Percentiles rank a stretch among this genome's conserved stretches.
Evolutionary conservation across 2,888 invertebrate genomes (phyloP).

Genomic region (Amphimallon solstitiale): DNA sequence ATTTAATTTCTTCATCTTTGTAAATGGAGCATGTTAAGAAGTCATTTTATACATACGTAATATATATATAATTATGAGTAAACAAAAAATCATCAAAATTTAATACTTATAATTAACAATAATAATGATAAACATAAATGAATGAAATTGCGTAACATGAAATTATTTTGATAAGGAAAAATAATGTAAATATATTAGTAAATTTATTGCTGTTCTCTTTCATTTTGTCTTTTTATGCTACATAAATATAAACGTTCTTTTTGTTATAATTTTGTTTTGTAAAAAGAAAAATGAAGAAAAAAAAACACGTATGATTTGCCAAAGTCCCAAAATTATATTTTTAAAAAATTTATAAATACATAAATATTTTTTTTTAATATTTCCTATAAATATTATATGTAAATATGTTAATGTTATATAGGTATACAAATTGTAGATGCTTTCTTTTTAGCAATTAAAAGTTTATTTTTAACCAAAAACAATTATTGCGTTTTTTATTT

Average conservation of each 20-base stretch:
- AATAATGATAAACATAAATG: too few relatives aligned
- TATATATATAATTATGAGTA: too few relatives aligned
- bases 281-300: too few relatives aligned
- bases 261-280: too few relatives aligned
- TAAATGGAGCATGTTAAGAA: conserved; percentile 6
- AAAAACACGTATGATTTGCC: neutral
- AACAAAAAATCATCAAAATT: neutral
- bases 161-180: too few relatives aligned
- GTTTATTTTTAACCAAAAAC: conserved; percentile 30
- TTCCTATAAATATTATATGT: conserved; percentile 11
- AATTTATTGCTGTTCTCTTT: too few relatives aligned
- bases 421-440: conserved; percentile 28
- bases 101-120: conserved; percentile 18
- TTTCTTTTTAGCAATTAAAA: conserved; percentile 32
- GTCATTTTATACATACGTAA: conserved; percentile 2
- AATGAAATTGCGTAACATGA: too few relatives aligned
- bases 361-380: conserved; percentile 1
- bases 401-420: conserved; percentile 30
- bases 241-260: too few relatives aligned
- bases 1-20: neutral
- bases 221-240: too few relatives aligned
- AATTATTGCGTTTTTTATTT: conserved; percentile 6
- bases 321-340: conserved; percentile 23
- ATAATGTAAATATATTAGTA: too few relatives aligned
- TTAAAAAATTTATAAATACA: neutral